Base-by-base conservation (phyloP, 2,113 vertebrate genomes). In the Leptobrachium leishanense region DNA sequence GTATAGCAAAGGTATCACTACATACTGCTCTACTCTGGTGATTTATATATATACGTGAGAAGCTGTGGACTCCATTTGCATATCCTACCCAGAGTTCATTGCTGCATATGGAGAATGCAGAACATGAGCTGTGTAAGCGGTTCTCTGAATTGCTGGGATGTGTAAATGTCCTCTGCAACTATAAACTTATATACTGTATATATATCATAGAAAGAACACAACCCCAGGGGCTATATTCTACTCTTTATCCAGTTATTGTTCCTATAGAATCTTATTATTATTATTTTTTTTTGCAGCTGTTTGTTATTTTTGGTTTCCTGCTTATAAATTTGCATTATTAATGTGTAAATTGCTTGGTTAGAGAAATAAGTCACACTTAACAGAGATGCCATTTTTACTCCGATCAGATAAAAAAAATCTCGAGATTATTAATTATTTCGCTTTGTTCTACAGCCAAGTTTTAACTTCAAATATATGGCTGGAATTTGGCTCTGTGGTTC, bases 371-470 rank as follows among this genome's bases (percentile, higher is more conserved):
- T 50, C 46, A 50, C 46, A 50, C 46, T 50, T 66, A 66, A 66
- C 64, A 50, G 46, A 50, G 41, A 68, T 43, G 66, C 12, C 9
- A 43, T 43, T 43, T 13, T 11, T 43, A 68, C 39, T 68, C 43
- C 9, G 5, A 42, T 44, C 42, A 68, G 66, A 68, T 68, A 68
- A 43, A 43, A 43, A 43, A 68, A 68, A 42, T 10, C 64, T 39
- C 11, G 12, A 43, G 72, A 20, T 10, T 62, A 73, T 62, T 62
- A n/a, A 63, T 74, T 15, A 42, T 62, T 63, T 74, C 43, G 43
- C 72, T 74, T 74, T 62, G 72, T 62, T 74, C 39, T 42, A 20
- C 13, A 62, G 72, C 72, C 72, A 74, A 63, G 59, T 43, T 13
- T 71, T 62, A 62, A 12, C 13, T 43, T 75, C 3, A 75, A 50